Evolutionary conservation across 2,797 vertebrate genomes (phyloP), one percentile per base, ranked within the genome.

Genomic region (Darevskia nairensis): DNA sequence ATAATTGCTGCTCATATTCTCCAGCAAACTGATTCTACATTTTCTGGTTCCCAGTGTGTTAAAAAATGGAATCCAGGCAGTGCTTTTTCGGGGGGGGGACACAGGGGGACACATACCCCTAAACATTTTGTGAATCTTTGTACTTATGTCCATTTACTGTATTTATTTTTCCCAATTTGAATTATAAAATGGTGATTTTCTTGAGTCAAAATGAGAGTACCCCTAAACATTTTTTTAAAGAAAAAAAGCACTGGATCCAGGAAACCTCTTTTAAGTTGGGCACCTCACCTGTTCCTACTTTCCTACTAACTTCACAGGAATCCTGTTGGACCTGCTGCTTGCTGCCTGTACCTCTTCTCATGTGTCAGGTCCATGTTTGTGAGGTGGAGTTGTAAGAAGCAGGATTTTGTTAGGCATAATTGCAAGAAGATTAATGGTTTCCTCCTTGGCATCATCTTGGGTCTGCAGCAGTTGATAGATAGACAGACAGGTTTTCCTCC

Each of bases 361-460:
- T 39, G 17, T 29, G 87, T 85, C 64, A 29, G 5, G 0, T 50
- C 86, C 35, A 55, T 23, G 32, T 64, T 84, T 32, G 39, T 82
- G 35, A 46, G 29, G 46, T 77, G 21, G 27, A 59, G 15, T 32
- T 39, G 1, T 55, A 29, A 78, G 32, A 1, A 88, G 81, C 82
- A 89, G 89, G 84, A 83, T 86, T 91, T 94, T 89, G 88, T 89
- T 78, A 11, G 29, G 1, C 59, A 2, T 89, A 90, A 88, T 88
- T 88, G 68, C 72, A 39, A 4, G 8, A 1, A n/a, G 46, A 87
- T 88, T 27, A 86, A 81, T 91, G 72, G 15, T 72, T 90, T 93
- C 41, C 89, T 88, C 72, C 75, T 83, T 89, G 41, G 2, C 80
- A 77, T 75, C 88, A 80, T 93, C 89, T 85, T 64, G 29, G 50